Evolutionary conservation across 2,888 invertebrate genomes (phyloP).

Genomic region (Orthosia gothica): DNA sequence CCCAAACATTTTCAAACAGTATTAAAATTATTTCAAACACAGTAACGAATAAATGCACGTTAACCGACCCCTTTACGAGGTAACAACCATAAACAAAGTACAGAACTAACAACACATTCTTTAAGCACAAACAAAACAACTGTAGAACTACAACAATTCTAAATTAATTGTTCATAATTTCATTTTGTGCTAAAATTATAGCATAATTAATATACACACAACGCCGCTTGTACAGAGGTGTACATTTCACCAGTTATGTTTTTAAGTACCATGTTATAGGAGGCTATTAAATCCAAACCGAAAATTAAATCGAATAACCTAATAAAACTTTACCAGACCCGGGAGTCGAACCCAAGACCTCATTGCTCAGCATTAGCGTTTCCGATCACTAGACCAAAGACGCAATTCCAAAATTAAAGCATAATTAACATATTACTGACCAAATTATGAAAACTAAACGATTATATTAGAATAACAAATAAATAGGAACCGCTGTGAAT

Average conservation of each 20-base stretch:
- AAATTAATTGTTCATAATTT: constrained; percentile 13
- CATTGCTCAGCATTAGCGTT: too few relatives aligned
- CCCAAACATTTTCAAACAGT: background rate
- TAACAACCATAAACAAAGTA: constrained; percentile 23
- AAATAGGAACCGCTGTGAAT: constrained; percentile 59
- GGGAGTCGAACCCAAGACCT: too few relatives aligned
- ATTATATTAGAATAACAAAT: constrained; percentile 15
- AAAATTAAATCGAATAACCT: too few relatives aligned
- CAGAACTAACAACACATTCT: constrained; percentile 4
- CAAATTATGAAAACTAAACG: constrained; percentile 15
- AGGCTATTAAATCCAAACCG: too few relatives aligned
- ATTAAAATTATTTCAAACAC: background rate
- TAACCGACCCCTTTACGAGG: background rate
- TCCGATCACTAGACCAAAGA: too few relatives aligned
- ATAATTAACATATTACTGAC: background rate
- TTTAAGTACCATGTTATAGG: too few relatives aligned
- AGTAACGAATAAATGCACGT: background rate
- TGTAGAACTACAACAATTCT: background rate
- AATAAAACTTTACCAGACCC: too few relatives aligned
- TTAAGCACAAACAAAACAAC: constrained; percentile 16
- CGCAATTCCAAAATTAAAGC: background rate
- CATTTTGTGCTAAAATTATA: background rate
- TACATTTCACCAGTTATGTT: too few relatives aligned
- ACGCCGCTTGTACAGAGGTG: too few relatives aligned
- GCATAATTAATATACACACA: background rate